phyloP scores from a whole-genome alignment of 2,888 invertebrate genomes.

The Sympetrum striolatum region DNA sequence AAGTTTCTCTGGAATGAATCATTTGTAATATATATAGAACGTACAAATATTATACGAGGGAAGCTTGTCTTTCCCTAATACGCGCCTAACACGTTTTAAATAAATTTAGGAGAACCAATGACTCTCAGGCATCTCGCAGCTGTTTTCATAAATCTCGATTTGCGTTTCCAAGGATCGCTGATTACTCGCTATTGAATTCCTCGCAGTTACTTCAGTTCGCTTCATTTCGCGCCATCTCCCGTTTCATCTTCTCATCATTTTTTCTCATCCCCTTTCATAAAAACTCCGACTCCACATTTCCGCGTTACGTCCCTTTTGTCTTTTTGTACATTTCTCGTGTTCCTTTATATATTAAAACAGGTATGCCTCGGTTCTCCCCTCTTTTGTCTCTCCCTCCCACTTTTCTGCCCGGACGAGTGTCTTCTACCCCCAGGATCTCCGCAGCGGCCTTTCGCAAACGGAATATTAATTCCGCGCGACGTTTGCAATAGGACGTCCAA shows the following conservation, averaged over 20 bases:
- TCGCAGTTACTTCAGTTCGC: not conserved
- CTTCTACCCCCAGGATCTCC: not conserved
- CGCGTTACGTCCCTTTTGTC: not conserved
- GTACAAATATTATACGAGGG: too few species aligned
- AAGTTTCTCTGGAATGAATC: too few species aligned
- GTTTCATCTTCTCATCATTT: not conserved
- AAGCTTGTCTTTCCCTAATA: too few species aligned
- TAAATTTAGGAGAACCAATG: too few species aligned
- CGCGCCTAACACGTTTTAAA: too few species aligned
- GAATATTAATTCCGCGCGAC: conserved; percentile 34
- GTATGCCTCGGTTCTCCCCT: not conserved
- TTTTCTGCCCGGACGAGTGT: not conserved
- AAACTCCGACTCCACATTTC: not conserved
- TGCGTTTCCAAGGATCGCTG: not conserved
- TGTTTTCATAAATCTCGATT: too few species aligned
- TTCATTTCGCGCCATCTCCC: not conserved
- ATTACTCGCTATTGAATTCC: too few species aligned
- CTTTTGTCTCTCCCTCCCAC: too few species aligned
- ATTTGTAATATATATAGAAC: too few species aligned
- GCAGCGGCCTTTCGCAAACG: conserved; percentile 9
- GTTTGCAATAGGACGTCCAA: conserved; percentile 4
- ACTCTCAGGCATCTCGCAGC: too few species aligned
- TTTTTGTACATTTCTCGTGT: not conserved
- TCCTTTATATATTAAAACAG: not conserved
- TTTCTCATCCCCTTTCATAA: not conserved